Base-by-base conservation (phyloP, 2,888 invertebrate genomes). In the Eledone cirrhosa region DNA sequence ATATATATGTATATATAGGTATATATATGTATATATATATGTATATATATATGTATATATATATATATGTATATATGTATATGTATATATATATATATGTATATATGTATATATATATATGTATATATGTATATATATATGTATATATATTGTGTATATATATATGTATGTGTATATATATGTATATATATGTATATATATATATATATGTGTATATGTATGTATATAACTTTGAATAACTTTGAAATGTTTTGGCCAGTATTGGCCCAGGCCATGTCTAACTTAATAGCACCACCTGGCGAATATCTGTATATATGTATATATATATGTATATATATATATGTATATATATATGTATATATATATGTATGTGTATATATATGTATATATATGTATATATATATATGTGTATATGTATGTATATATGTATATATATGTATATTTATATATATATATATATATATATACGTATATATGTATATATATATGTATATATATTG, bases 401-500 rank as follows among this genome's bases (percentile, higher is more conserved):
- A 63, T 63, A 63, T 63, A 63, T 63, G 24, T 63, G 19, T 63
- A 14, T 63, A 14, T 63, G 19, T 63, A 63, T 63, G 19, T 63
- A 63, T 63, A 63, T 63, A 63, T 63, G 19, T 63, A 63, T 63
- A 63, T 63, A 63, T 63, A 63, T 63, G 24, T 63, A 63, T 63
- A 63, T 63, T 7, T 63, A 14, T 63, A 14, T 63, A 14, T 63
- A 5, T 63, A 63, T 63, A 63, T 63, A 63, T 63, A 63, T 63
- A 14, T 63, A 63, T 63, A 63, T 63, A 63, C 24, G 24, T 63
- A 5, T 63, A 63, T 63, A 14, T 63, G 19, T 63, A 14, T 63
- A 14, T 63, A 63, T 63, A 63, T 63, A 63, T 63, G 24, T 63
- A 63, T n/a, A n/a, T n/a, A n/a, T n/a, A n/a, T n/a, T n/a, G n/a